These are phyloP conservation scores for Harpalus rufipes DNA, from an alignment of 2,888 invertebrate genomes.

Conservation along the genomic window DNA sequence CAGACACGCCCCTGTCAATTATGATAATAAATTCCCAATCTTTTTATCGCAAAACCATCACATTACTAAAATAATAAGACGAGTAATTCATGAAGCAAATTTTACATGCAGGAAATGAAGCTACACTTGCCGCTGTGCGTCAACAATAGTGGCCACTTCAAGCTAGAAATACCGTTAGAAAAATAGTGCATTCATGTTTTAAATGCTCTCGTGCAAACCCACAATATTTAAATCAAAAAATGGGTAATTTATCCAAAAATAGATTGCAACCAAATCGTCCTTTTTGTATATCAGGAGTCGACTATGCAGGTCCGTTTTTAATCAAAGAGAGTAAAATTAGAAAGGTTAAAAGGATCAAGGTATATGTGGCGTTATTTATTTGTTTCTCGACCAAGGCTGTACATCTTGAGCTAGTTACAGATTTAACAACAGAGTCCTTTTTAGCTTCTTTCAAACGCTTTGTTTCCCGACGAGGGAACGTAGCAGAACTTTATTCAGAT, in stretches of 20 bases:
- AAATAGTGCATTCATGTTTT: constrained; percentile 38
- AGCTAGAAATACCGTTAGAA: constrained; percentile 54
- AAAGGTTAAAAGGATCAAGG: constrained; percentile 53
- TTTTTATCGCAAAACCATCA: neutral
- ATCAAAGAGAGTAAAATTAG: constrained; percentile 14
- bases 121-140: constrained; percentile 68
- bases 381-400: constrained; percentile 70
- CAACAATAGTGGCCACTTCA: constrained; percentile 62
- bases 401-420: constrained; percentile 69
- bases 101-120: constrained; percentile 71
- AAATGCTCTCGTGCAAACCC: constrained; percentile 19
- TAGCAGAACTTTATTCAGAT: too few species aligned
- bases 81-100: constrained; percentile 67
- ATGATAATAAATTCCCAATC: constrained; percentile 35
- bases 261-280: constrained; percentile 68
- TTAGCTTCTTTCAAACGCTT: too few species aligned
- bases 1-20: constrained; percentile 23
- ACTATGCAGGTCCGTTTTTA: constrained; percentile 17
- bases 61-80: neutral
- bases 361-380: constrained; percentile 69
- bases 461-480: too few species aligned
- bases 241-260: constrained; percentile 55
- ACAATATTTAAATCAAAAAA: constrained; percentile 8
- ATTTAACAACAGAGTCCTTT: too few species aligned
- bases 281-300: constrained; percentile 27